A percentile compares a stretch with the other conserved stretches of the same genome.
These are phyloP conservation scores for Papilio protenor DNA, from an alignment of 2,888 invertebrate genomes.

Conservation along the genomic window DNA sequence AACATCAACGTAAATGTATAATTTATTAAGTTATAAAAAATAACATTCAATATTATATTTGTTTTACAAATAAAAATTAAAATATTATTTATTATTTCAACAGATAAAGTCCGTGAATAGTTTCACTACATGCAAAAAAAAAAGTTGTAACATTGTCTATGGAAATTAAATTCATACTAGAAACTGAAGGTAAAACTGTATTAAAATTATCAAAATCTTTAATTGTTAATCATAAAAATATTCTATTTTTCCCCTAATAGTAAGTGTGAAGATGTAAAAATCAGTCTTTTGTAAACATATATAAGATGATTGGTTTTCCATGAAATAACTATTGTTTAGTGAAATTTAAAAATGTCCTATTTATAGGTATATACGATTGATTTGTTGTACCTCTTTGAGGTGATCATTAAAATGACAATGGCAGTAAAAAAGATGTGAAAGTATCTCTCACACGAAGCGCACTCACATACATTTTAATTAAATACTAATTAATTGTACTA, in stretches of 20 bases:
- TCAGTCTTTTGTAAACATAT: constrained; percentile 40
- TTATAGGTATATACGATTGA: neutral
- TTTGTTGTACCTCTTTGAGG: constrained; percentile 24
- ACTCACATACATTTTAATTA: constrained; percentile 72
- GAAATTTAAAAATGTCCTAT: constrained; percentile 12
- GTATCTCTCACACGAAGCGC: constrained; percentile 66
- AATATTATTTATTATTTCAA: constrained; percentile 10
- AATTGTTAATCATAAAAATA: constrained; percentile 25
- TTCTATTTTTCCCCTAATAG: constrained; percentile 5
- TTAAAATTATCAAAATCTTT: constrained; percentile 35
- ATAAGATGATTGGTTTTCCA: constrained; percentile 24
- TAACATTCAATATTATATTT: constrained; percentile 23
- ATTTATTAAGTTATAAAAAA: neutral
- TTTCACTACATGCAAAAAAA: neutral
- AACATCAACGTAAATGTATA: constrained; percentile 3
- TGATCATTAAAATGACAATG: neutral
- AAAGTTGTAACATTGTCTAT: neutral
- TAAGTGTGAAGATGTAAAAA: constrained; percentile 33
- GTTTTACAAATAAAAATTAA: constrained; percentile 23
- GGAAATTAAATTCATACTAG: constrained; percentile 16
- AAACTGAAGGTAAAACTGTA: constrained; percentile 31
- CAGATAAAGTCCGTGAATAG: neutral
- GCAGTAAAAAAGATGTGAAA: constrained; percentile 45
- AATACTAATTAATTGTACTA: constrained; percentile 81
- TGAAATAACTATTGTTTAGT: constrained; percentile 2